These are phyloP conservation scores for Drosophila cardini DNA, from an alignment of 1,140 invertebrate genomes.

Conservation along the genomic window DNA sequence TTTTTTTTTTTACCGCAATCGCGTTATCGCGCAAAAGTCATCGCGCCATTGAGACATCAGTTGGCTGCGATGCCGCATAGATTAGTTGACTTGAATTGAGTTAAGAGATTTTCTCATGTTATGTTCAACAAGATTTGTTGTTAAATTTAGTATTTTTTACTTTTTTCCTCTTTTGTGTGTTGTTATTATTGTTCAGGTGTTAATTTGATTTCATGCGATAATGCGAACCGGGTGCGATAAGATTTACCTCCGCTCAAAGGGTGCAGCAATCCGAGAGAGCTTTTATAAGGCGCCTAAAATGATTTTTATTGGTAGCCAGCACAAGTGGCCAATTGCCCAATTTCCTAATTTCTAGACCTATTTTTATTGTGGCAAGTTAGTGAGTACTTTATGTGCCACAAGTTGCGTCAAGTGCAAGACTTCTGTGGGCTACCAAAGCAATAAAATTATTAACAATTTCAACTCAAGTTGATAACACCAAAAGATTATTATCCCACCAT, in stretches of 20 bases:
- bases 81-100: constrained; percentile 41
- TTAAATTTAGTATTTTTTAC: constrained; percentile 40
- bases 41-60: constrained; percentile 63
- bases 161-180: constrained; percentile 42
- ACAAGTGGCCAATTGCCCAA: constrained; percentile 14
- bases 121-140: constrained; percentile 24
- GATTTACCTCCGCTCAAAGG: constrained; percentile 46
- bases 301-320: constrained; percentile 59
- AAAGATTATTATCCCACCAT: constrained; percentile 23
- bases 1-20: constrained; percentile 28
- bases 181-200: constrained; percentile 55
- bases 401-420: constrained; percentile 19
- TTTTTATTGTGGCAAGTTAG: constrained; percentile 53
- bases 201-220: constrained; percentile 76
- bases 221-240: constrained; percentile 70
- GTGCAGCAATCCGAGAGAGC: constrained; percentile 14
- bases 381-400: constrained; percentile 60
- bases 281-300: constrained; percentile 52
- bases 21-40: constrained; percentile 33
- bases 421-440: constrained; percentile 15
- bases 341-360: constrained; percentile 31
- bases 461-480: constrained; percentile 11
- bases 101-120: neutral
- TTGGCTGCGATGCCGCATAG: constrained; percentile 57
- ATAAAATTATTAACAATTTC: constrained; percentile 25